Evolutionary conservation across 2,113 vertebrate species (phyloP), one percentile per base, ranked within the genome.

Genomic region (Dissostichus mawsoni): DNA sequence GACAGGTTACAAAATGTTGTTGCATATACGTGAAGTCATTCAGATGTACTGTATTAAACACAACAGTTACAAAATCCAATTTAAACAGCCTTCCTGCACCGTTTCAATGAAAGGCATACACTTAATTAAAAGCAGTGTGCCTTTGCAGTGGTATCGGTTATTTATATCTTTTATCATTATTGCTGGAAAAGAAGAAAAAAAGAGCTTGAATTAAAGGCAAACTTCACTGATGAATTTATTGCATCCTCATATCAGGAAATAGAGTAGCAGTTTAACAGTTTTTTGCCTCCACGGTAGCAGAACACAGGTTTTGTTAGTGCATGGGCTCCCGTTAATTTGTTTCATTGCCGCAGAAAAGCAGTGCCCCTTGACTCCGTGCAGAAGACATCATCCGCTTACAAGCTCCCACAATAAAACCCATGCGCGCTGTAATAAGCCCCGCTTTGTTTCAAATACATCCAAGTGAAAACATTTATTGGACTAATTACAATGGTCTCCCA

Each of bases 391-490:
- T 91, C 81, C 78, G 29, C 88, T 91, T 88, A 92, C 91, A 88
- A 85, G 82, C 86, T 84, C 85, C 80, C 87, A 84, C 93, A 94
- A 90, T 94, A 93, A 94, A 94, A 92, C 77, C 86, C 81, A 77
- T 83, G 87, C 80, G 2, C 67, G 52, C 86, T 6, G 69, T 88
- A 94, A 94, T 95, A 93, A 92, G 90, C 88, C 58, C 90, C 9
- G 80, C 90, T 95, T 95, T 95, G 93, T 94, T 93, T 95, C 93
- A 65, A 91, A 93, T 92, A 94, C 81, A 92, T 92, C 89, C 88
- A 90, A 91, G 89, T 91, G 90, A 92, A 94, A 95, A 94, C 92
- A 93, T 95, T 94, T 95, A 94, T 94, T 94, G 92, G 90, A 92
- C 92, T 95, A 94, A 94, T 95, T 95, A 95, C 90, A 87, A 83